These are phyloP conservation scores for Cygnus buccinator DNA, from an alignment of 2,113 vertebrate genomes.

Conservation along the genomic window DNA sequence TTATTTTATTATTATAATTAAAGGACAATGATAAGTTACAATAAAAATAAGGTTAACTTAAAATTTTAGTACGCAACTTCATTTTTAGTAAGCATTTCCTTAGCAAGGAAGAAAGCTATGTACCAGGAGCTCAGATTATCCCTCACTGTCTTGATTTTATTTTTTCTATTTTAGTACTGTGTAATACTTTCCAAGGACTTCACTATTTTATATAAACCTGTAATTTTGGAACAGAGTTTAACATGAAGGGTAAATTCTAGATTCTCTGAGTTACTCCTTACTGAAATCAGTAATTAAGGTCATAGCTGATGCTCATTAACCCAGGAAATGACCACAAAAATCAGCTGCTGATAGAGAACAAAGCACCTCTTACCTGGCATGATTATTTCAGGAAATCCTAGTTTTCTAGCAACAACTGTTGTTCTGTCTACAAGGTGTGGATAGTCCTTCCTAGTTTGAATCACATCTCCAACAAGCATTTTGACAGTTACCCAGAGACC, in stretches of 20 bases:
- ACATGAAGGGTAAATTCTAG: not conserved
- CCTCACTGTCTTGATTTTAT: not conserved
- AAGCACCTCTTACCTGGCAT: constrained; percentile 87
- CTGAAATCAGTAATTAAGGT: not conserved
- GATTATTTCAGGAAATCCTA: constrained; percentile 98
- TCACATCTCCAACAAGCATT: constrained; percentile 91
- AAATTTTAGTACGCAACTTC: not conserved
- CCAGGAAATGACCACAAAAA: not conserved
- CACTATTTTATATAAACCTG: not conserved
- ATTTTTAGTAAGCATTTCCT: not conserved
- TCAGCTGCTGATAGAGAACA: not conserved
- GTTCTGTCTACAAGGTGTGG: constrained; percentile 96
- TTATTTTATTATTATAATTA: not conserved
- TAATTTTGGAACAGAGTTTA: not conserved
- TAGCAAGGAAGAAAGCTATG: not conserved
- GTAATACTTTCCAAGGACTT: not conserved
- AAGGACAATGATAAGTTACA: not conserved
- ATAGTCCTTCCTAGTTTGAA: constrained; percentile 94
- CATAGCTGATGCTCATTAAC: not conserved
- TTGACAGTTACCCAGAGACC: constrained; percentile 98
- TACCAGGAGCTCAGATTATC: not conserved
- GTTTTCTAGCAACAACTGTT: constrained; percentile 92
- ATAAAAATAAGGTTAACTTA: not conserved
- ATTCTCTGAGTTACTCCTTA: not conserved
- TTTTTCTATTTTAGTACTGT: not conserved